Base-by-base conservation (phyloP, 1,140 invertebrate species). In the Hycleus phaleratus region DNA sequence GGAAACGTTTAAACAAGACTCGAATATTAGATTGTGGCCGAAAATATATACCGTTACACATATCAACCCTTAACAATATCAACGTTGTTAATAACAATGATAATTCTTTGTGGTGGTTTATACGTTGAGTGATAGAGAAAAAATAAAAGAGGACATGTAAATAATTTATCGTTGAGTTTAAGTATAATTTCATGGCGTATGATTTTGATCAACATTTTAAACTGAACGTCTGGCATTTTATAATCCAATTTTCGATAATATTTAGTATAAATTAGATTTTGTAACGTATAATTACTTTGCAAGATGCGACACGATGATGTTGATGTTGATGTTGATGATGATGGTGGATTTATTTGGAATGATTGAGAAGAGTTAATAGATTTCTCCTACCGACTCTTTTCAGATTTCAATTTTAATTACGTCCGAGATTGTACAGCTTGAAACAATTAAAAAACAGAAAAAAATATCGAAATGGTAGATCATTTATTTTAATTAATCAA, bases 1-100 rank as follows among this genome's bases (percentile, higher is more conserved):
- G 60, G 60, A 61, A 65, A 65, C 55, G 56, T 62, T 65, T 62
- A 62, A 55, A 53, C 57, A 58, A 51, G 58, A 48, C 51, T 55
- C 55, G 46, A 55, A 56, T 47, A 56, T 56, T 49, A 49, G 46
- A 46, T 46, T 55, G 42, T 47, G 43, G 42, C 52, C 26, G 3
- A 32, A 4, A 7, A 46, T 53, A 53, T 45, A 45, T 26, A 43
- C 51, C 18, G 18, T 18, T 18, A 40, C 51, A 43, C 40, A 52
- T 44, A 40, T 32, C 18, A 18, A 18, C 18, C 18, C 18, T 18
- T 18, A 38, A 44, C 8, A 43, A 45, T 42, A 53, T 26, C 7
- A 32, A 18, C 18, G 18, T 18, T 12, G 12, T 38, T 42, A 42
- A 42, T 10, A 42, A 7, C 11, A 9, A 12, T 24, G 7, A 5